Conservation (phyloP, 2,797 vertebrate species). For the Lacerta agilis region DNA sequence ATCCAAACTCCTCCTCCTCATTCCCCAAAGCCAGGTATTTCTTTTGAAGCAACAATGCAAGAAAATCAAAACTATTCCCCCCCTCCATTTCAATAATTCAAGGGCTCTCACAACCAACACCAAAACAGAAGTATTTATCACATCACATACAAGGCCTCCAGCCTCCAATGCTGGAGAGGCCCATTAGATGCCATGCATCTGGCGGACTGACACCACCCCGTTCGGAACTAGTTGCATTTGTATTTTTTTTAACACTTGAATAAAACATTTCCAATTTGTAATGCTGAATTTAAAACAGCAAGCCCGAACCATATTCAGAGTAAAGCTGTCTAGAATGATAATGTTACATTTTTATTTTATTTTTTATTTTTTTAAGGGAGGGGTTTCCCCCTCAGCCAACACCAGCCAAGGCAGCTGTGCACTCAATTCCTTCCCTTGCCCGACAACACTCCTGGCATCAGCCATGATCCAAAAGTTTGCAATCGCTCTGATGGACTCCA, state of each 20-base stretch:
- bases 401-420: neutral
- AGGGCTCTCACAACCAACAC: constrained; percentile 57
- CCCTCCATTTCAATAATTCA: constrained; percentile 74
- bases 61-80: constrained; percentile 57
- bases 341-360: neutral
- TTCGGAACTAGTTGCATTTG: neutral
- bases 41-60: constrained; percentile 7
- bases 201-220: neutral
- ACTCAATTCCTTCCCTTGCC: no score
- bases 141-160: constrained; percentile 54
- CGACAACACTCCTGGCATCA: neutral
- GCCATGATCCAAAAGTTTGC: neutral
- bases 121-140: constrained; percentile 73
- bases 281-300: neutral
- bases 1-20: no score
- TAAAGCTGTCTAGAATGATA: neutral
- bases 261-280: neutral
- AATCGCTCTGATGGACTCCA: no score
- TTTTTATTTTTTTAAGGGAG: neutral
- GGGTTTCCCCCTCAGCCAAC: no score
- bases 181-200: constrained; percentile 67
- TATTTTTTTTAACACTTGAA: neutral
- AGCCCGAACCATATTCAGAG: neutral
- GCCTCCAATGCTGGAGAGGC: constrained; percentile 52
- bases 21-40: neutral